phyloP scores from a whole-genome alignment of 2,888 invertebrate species.

The Torymus aiolomorphi region DNA sequence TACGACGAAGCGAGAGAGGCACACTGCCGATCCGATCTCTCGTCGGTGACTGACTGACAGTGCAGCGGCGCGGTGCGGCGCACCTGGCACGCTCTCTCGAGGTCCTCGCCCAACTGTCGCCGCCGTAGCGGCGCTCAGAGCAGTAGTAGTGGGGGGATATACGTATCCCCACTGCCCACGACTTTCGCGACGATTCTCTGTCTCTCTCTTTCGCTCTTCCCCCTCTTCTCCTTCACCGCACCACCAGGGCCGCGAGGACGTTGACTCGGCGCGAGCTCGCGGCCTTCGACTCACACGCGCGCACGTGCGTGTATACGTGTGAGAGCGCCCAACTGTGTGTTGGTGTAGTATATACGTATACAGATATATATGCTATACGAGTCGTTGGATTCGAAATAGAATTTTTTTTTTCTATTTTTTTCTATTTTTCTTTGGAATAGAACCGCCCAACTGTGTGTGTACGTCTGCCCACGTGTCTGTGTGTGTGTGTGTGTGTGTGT shows the following conservation, averaged over 20 bases:
- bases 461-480: too few species aligned
- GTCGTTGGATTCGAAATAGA: slow-evolving; percentile 40
- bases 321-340: background rate
- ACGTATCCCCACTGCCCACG: background rate
- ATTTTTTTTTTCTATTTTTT: too few species aligned
- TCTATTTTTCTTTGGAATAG: too few species aligned
- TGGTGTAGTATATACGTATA: background rate
- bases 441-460: too few species aligned
- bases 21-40: background rate
- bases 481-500: background rate
- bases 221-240: background rate
- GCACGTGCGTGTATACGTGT: background rate
- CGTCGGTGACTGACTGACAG: background rate
- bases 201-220: background rate
- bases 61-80: background rate
- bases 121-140: background rate
- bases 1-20: too few species aligned
- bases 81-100: slow-evolving; percentile 57
- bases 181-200: slow-evolving; percentile 32
- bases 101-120: slow-evolving; percentile 52
- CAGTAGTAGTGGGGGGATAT: background rate
- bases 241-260: slow-evolving; percentile 62
- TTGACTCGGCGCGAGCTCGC: slow-evolving; percentile 66
- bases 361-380: too few species aligned
- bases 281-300: slow-evolving; percentile 50